Evolutionary conservation across 2,113 vertebrate species (phyloP), one percentile per base, ranked within the genome.

Genomic region (Poeciliopsis retropinna): DNA sequence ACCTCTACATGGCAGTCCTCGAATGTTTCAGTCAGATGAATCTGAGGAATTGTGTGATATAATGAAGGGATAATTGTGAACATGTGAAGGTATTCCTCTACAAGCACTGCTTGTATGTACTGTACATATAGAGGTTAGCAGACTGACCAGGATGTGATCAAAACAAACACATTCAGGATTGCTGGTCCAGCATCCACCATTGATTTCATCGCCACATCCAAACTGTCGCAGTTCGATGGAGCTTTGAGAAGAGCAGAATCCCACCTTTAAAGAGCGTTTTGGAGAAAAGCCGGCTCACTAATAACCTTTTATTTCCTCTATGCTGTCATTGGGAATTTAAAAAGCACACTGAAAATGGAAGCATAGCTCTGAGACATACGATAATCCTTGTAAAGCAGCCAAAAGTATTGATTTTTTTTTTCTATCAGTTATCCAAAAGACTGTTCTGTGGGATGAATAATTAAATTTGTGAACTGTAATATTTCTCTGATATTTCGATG

Each of bases 401-500:
- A 92, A 94, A 91, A 88, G 87, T 93, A 88, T 90, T 44, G 3
- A n/a, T 47, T 60, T 93, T 92, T 91, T 94, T 91, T 94, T 94
- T 91, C 75, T 93, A 91, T 91, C 74, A 91, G 91, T 94, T 88
- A 91, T 82, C 91, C 92, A 90, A 47, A 91, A 92, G 89, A 94
- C 87, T 92, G 87, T 90, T 93, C 91, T 92, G 87, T 89, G 82
- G 93, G 83, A 92, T 91, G 85, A 93, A 89, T 84, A 89, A 93
- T 91, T 89, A 89, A 67, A 87, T 94, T 93, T 94, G 92, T 94
- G 94, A 95, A 93, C 86, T 92, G 94, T 95, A 94, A 94, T 95
- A 95, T 95, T 95, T 93, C 93, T 94, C 94, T 92, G 91, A 93
- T 90, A 92, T 91, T 91, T 92, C 80, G 76, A 87, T 94, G 93